Percentiles rank a stretch among this genome's conserved stretches.
These are phyloP conservation scores for Lepisosteus osseus DNA, from an alignment of 2,113 vertebrate species.

Conservation along the genomic window DNA sequence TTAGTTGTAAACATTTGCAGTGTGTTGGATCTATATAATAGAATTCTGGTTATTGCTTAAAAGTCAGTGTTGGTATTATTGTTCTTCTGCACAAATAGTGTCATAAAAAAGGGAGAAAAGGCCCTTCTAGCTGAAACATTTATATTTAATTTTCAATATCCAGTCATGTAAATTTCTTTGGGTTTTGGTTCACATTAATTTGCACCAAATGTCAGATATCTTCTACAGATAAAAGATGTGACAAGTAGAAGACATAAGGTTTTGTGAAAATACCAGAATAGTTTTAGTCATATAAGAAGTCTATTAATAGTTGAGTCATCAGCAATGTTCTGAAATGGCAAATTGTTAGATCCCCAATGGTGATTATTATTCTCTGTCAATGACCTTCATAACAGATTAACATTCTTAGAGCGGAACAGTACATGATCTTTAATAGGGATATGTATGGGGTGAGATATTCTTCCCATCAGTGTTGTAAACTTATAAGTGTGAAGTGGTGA, in stretches of 20 bases:
- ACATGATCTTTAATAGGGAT: constrained; percentile 66
- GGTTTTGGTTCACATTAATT: constrained; percentile 46
- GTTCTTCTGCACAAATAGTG: constrained; percentile 20
- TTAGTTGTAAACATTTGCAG: constrained; percentile 49
- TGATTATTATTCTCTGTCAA: constrained; percentile 73
- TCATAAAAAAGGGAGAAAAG: constrained; percentile 20
- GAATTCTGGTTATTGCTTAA: constrained; percentile 34
- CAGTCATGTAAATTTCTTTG: constrained; percentile 43
- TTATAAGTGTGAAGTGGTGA: constrained; percentile 32
- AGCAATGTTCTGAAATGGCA: constrained; percentile 73
- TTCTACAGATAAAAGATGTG: constrained; percentile 30
- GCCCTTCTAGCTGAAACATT: constrained; percentile 33
- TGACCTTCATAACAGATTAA: constrained; percentile 81
- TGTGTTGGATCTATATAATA: constrained; percentile 48
- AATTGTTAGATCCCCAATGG: constrained; percentile 71
- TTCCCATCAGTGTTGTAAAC: constrained; percentile 25
- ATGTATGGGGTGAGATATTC: constrained; percentile 47
- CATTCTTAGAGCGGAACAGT: constrained; percentile 74
- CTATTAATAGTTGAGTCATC: constrained; percentile 65
- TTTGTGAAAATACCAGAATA: constrained; percentile 50
- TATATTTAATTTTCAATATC: constrained; percentile 50
- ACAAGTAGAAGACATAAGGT: constrained; percentile 33
- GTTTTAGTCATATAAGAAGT: constrained; percentile 62
- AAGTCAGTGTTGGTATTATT: constrained; percentile 35
- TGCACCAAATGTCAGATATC: constrained; percentile 46